Base-by-base conservation (phyloP, 2,113 vertebrate genomes). In the Vulpes vulpes region DNA sequence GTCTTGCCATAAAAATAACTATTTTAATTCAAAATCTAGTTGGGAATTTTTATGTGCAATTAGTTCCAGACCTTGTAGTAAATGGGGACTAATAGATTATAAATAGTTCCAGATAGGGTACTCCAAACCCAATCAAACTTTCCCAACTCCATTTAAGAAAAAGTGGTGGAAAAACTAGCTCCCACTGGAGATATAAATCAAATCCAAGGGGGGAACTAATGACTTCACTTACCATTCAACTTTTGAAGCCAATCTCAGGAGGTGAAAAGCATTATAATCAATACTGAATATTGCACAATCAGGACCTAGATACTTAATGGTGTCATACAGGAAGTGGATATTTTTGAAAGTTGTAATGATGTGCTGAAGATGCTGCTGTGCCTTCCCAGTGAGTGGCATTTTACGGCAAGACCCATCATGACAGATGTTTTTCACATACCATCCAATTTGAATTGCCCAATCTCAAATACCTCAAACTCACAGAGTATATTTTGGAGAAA, bases 401-500 rank as follows among this genome's bases (percentile, higher is more conserved):
- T 97, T 55, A 94, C 43, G 98, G 97, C 98, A 98, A 98, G 98
- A 98, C 84, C 82, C 98, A 97, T 98, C 98, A 94, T 92, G 98
- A 98, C 97, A 79, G 96, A 94, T 98, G 97, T 97, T 97, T 97
- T 96, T 78, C 96, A 95, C 97, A 89, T 95, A 97, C 95, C 98
- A 97, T 5, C 91, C 97, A 97, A 94, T 89, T 96, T 19, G 74
- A 97, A 96, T 97, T 98, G 95, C 98, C 98, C 98, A 98, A 94
- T 98, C 98, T 94, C 98, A 74, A 98, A 96, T 98, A 67, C 98
- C 98, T 98, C 97, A 98, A 96, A 97, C 98, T 97, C 98, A 97
- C 98, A 97, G 10, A 43, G 98, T 98, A 85, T 98, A 80, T 97
- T 97, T 98, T 99, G 99, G 99, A 98, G 71, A 32, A 83, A 80